A percentile compares a stretch with the other conserved stretches of the same genome.
These are phyloP conservation scores for Elephas maximus DNA, from an alignment of 2,113 vertebrate genomes.

Conservation along the genomic window DNA sequence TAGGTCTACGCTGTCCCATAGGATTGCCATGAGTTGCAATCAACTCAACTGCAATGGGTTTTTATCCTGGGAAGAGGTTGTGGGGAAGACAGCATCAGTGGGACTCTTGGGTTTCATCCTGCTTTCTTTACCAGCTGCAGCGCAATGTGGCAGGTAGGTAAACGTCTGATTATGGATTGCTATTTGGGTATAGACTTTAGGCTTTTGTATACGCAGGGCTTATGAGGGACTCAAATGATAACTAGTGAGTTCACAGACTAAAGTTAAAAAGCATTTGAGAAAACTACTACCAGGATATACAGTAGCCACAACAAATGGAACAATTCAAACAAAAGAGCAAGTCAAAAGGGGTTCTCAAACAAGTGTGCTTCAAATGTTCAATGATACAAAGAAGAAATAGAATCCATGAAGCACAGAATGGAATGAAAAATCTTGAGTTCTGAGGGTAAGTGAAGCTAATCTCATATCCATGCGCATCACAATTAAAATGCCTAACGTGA, in stretches of 20 bases:
- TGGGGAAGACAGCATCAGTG: neutral
- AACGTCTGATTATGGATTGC: neutral
- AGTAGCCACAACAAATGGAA: neutral
- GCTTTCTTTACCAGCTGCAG: neutral
- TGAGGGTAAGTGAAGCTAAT: neutral
- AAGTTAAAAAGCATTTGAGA: neutral
- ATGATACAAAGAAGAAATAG: neutral
- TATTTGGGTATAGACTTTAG: neutral
- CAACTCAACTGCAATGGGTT: too few relatives aligned
- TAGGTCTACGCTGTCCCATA: too few relatives aligned
- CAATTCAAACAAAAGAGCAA: neutral
- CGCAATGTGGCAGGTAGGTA: neutral
- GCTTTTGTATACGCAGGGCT: neutral
- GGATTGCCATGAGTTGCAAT: too few relatives aligned
- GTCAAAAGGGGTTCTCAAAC: slow-evolving; percentile 26
- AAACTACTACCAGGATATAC: neutral
- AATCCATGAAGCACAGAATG: neutral
- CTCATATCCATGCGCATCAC: neutral
- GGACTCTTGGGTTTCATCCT: neutral
- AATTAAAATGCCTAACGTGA: neutral
- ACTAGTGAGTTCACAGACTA: neutral
- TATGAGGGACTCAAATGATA: slow-evolving; percentile 28
- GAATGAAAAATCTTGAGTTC: neutral
- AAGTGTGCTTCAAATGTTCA: neutral
- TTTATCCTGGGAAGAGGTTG: neutral